Evolutionary conservation across 2,797 vertebrate species (phyloP).

Genomic region (Myotis planiceps): DNA sequence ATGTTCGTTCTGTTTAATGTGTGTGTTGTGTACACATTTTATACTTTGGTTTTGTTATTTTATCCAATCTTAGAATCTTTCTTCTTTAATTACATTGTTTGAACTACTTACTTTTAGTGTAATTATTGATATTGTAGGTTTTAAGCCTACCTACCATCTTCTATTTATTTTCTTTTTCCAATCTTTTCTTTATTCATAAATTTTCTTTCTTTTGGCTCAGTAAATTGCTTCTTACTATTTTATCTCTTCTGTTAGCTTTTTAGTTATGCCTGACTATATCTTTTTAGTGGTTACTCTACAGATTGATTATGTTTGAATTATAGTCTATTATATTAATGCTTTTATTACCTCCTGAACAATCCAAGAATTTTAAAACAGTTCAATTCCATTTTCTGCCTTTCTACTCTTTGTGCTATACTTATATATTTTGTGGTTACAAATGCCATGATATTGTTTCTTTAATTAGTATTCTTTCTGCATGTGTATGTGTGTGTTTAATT

Average conservation of each 20-base stretch:
- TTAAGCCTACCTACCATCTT: neutral
- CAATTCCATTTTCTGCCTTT: neutral
- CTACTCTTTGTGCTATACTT: neutral
- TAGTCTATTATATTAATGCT: neutral
- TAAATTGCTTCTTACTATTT: neutral
- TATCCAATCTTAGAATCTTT: neutral
- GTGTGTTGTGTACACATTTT: neutral
- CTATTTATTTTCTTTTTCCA: neutral
- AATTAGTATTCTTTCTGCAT: neutral
- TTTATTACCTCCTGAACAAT: neutral
- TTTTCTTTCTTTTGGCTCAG: neutral
- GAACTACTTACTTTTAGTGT: neutral
- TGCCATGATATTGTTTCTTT: neutral
- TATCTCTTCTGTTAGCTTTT: neutral
- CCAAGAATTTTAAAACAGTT: neutral
- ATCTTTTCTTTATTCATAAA: neutral
- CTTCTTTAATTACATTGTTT: neutral
- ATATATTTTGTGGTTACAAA: neutral
- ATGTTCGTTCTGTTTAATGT: neutral
- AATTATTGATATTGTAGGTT: neutral
- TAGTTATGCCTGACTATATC: neutral
- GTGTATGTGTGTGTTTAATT: neutral
- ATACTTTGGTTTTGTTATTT: neutral
- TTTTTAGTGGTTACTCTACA: neutral
- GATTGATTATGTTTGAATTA: neutral